Evolutionary conservation across 2,113 vertebrate species (phyloP).

Genomic region (Chrysochloris asiatica): DNA sequence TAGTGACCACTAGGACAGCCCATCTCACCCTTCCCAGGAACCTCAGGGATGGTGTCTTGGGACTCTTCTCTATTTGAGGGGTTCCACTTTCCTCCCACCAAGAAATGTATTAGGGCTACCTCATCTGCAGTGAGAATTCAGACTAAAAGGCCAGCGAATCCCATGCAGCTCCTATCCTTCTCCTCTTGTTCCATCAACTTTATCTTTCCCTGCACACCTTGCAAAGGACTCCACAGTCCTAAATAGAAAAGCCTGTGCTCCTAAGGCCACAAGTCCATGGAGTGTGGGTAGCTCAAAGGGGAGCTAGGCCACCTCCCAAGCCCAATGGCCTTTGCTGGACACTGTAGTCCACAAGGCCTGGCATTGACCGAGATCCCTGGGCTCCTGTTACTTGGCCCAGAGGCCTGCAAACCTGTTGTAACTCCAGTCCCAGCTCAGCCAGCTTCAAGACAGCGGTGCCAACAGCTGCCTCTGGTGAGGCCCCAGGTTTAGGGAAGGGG

Average conservation of each 20-base stretch:
- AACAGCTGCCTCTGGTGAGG: background rate
- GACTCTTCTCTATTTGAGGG: background rate
- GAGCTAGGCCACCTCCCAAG: background rate
- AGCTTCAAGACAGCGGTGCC: background rate
- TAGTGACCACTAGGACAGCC: no score
- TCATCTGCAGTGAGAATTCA: background rate
- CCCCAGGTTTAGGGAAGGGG: background rate
- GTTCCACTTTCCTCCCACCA: background rate
- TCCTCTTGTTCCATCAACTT: background rate
- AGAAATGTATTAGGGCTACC: background rate
- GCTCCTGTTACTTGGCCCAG: background rate
- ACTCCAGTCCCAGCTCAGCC: background rate
- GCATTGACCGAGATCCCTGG: background rate
- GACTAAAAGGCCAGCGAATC: background rate
- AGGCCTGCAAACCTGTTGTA: background rate
- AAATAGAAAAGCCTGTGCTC: slow-evolving; percentile 22
- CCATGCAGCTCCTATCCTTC: background rate
- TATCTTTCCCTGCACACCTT: background rate
- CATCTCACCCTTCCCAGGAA: background rate
- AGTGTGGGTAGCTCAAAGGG: slow-evolving; percentile 4
- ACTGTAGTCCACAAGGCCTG: slow-evolving; percentile 3
- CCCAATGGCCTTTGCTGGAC: background rate
- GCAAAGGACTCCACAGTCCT: background rate
- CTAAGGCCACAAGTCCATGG: background rate
- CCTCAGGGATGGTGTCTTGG: background rate